Evolutionary conservation across 1,140 invertebrate species (phyloP).

Genomic region (Bombus sibiricus): DNA sequence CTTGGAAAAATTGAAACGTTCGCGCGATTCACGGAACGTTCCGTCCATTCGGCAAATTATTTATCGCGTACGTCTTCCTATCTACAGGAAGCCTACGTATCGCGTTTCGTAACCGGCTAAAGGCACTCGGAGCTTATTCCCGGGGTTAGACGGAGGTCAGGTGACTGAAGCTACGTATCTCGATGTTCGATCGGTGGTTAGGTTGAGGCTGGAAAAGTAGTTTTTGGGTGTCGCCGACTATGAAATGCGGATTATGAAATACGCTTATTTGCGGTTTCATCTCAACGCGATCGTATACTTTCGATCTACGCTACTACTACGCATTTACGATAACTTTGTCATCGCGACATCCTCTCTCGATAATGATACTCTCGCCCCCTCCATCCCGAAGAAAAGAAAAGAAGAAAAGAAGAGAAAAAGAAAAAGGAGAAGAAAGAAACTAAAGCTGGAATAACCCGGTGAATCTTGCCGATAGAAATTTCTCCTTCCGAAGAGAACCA

Average conservation of each 20-base stretch:
- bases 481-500: no score
- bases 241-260: no score
- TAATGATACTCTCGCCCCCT: accelerated
- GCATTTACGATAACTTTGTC: no score
- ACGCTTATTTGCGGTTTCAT: no score
- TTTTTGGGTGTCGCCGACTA: not conserved
- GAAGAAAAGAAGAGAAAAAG: no score
- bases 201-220: not conserved
- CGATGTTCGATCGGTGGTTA: not conserved
- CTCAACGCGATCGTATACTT: no score
- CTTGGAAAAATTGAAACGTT: slow-evolving; percentile 12
- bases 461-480: not conserved
- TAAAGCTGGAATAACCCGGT: not conserved
- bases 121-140: not conserved
- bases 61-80: not conserved
- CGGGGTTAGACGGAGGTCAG: not conserved
- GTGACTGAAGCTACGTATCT: not conserved
- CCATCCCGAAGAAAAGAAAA: accelerated
- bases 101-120: not conserved
- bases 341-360: no score
- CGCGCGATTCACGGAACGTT: slow-evolving; percentile 3
- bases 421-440: not conserved
- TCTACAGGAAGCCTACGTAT: no score
- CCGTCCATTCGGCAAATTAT: slow-evolving; percentile 4
- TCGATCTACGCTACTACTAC: no score